Base-by-base conservation (phyloP, 2,888 invertebrate species). In the Machimus atricapillus region DNA sequence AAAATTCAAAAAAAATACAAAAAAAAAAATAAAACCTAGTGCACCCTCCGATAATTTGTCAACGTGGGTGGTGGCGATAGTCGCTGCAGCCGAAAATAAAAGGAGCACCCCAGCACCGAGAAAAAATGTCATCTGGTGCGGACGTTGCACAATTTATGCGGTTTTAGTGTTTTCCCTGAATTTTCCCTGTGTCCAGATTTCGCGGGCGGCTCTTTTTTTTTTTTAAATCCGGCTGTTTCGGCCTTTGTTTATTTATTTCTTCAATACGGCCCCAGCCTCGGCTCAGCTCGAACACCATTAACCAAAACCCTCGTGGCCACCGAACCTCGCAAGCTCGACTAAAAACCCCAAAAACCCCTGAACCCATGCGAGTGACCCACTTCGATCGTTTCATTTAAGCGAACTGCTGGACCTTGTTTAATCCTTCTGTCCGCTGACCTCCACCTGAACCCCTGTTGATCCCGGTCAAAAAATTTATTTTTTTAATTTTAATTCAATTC, bases 61-160 rank as follows among this genome's bases (percentile, higher is more conserved):
- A 87, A 81, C 86, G 66, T 40, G 40, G 74, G 74, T 58, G 85
- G 74, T 74, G 74, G 85, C 58, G 74, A 73, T 74, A 74, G 43
- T 37, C 40, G 43, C 9, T 40, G 37, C 14, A 73, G 40, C 31
- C 56, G 76, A 77, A 82, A 82, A 82, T 56, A 82, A 46, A 52
- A 86, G 74, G 76, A 46, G 46, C n/a, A 31, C 66, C 19, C 66
- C 23, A 23, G 27, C 66, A 66, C 66, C 34, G 78, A 73, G 79
- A 81, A 86, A 87, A 86, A 79, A 43, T 79, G 73, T 87, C 87
- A 86, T 87, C 86, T 87, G 87, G 79, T 85, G 87, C 81, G 87
- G 87, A 87, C 87, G 58, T 87, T 73, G 86, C 74, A 81, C 85
- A 87, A 87, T 87, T 87, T 87, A 87, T 87, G 87, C 85, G 85